phyloP scores from a whole-genome alignment of 2,797 vertebrate genomes.

The Ctenochaetus hawaiiensis region DNA sequence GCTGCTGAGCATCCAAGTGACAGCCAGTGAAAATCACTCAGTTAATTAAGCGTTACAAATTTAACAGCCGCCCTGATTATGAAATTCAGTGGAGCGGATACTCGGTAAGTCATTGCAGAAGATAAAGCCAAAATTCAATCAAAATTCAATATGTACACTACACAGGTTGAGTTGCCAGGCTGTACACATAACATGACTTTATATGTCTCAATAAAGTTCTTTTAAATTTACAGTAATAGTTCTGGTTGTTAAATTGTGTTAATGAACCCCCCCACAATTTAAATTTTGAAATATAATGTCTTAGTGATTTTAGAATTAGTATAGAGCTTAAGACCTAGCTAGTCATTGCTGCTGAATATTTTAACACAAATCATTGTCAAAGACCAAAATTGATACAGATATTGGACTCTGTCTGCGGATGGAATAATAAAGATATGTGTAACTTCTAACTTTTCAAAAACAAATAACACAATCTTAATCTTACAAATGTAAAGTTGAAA shows the following conservation, averaged over 20 bases:
- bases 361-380: no score
- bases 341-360: no score
- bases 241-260: no score
- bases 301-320: not conserved
- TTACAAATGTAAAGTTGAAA: not conserved
- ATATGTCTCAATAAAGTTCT: not conserved
- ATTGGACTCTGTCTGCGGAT: no score
- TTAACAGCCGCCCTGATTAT: slow-evolving; percentile 61
- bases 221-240: no score
- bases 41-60: slow-evolving; percentile 69
- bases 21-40: slow-evolving; percentile 58
- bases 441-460: no score
- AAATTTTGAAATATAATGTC: not conserved
- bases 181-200: not conserved
- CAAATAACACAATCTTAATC: no score
- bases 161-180: not conserved
- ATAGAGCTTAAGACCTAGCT: no score
- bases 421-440: no score
- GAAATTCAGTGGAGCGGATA: slow-evolving; percentile 48
- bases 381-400: no score
- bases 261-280: not conserved
- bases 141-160: slow-evolving; percentile 3
- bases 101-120: slow-evolving; percentile 17
- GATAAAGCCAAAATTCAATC: slow-evolving; percentile 16
- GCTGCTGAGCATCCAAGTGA: slow-evolving; percentile 50